Evolutionary conservation across 1,140 invertebrate species (phyloP).

Genomic region (Lepidurus arcticus): DNA sequence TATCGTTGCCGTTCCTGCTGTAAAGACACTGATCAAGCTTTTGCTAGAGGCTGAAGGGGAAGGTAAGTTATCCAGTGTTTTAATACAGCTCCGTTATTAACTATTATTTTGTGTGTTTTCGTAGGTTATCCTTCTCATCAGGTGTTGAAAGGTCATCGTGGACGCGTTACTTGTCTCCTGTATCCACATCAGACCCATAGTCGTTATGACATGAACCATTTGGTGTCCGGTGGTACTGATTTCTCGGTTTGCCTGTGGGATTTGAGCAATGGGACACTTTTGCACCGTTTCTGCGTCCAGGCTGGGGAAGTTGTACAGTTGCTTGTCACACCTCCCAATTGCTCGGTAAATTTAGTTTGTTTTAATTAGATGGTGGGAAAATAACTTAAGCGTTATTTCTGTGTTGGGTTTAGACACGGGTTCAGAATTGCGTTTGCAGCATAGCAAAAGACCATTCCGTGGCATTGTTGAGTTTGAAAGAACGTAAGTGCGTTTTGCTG

Average conservation of each 20-base stretch:
- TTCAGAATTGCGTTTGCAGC: slow-evolving; percentile 92
- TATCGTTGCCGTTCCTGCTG: background rate
- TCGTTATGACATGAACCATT: slow-evolving; percentile 85
- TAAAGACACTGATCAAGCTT: background rate
- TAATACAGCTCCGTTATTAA: background rate
- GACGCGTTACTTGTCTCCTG: slow-evolving; percentile 87
- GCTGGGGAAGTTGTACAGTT: slow-evolving; percentile 59
- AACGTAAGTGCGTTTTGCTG: slow-evolving; percentile 89
- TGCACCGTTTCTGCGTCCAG: slow-evolving; percentile 95
- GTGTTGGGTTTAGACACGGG: slow-evolving; percentile 62
- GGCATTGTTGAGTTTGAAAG: slow-evolving; percentile 83
- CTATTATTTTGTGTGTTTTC: slow-evolving; percentile 37
- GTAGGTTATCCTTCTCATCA: slow-evolving; percentile 85
- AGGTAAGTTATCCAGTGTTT: background rate
- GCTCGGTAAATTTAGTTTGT: slow-evolving; percentile 35
- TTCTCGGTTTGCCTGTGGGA: slow-evolving; percentile 98
- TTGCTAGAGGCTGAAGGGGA: background rate
- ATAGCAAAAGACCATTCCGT: slow-evolving; percentile 97
- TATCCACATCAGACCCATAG: slow-evolving; percentile 88
- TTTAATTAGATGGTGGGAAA: background rate
- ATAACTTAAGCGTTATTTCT: background rate
- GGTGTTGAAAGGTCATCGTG: slow-evolving; percentile 81
- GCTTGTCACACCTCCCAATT: slow-evolving; percentile 40
- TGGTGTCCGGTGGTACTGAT: slow-evolving; percentile 94
- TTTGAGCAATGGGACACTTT: slow-evolving; percentile 75